Base-by-base conservation (phyloP, 2,113 vertebrate genomes). In the Nibea coibor region DNA sequence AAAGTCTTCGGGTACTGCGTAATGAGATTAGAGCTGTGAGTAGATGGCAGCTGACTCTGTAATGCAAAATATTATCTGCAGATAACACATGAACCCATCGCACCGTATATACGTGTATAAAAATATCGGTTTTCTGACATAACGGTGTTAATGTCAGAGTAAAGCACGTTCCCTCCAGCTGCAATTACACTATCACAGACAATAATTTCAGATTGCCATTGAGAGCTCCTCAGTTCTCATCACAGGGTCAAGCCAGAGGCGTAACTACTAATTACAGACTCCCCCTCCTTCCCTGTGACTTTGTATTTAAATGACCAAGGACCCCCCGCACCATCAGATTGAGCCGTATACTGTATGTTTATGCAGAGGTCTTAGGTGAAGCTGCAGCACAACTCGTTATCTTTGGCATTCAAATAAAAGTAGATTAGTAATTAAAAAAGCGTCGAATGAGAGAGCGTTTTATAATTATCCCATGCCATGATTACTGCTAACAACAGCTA, bases 341-440 rank as follows among this genome's bases (percentile, higher is more conserved):
- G 74, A 81, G 74, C 79, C 47, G 45, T 63, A 75, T 42, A 54
- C 48, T 80, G 62, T 72, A 56, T 73, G 82, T 89, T 82, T 85
- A 69, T 76, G 51, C 53, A 72, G 80, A 28, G 74, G 80, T 91
- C 72, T 64, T 50, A 87, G 72, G 87, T 90, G 79, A 80, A 64
- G 63, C n/a, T 31, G 9, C 43, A 67, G 75, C 61, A 66, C 74
- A 70, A 72, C 77, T 90, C 80, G 78, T 91, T 87, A 87, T 68
- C 70, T 50, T 51, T 83, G 74, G 73, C 68, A 81, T 90, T 88
- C 72, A 85, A 85, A 76, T 76, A 68, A 82, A 88, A 86, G 72
- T 76, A 80, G 66, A 82, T 82, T 75, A 81, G 72, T 89, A 89
- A 92, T 92, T 91, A 89, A 84, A 84, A 86, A 3, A 22, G 19